Percentiles rank a stretch among this genome's conserved stretches.
Conservation (phyloP, 1,140 invertebrate genomes). For the Akabosia matsudoensis region DNA sequence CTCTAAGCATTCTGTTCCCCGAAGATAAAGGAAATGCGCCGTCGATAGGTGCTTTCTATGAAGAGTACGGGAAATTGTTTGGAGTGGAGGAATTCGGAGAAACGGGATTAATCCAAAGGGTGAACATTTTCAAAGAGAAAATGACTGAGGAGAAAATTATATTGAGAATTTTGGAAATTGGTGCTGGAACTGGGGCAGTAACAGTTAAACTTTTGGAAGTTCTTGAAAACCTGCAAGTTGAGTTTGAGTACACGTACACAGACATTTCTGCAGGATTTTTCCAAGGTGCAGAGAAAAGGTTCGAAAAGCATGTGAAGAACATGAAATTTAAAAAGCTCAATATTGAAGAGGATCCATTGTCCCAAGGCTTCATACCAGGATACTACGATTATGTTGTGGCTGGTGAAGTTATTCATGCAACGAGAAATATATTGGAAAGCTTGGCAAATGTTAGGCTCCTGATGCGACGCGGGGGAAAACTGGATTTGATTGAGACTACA, state of each 20-base stretch:
- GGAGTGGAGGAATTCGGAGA: neutral
- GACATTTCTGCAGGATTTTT: slow-evolving; percentile 33
- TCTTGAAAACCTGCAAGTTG: neutral
- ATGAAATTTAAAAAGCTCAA: slow-evolving; percentile 6
- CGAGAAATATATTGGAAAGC: slow-evolving; percentile 7
- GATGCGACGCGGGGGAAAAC: neutral
- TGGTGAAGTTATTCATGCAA: slow-evolving; percentile 31
- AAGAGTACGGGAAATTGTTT: neutral
- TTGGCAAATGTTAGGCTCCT: slow-evolving; percentile 10
- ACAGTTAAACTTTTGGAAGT: neutral
- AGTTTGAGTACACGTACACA: neutral
- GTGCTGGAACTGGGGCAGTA: slow-evolving; percentile 19
- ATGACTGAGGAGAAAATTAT: neutral
- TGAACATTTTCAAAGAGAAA: neutral
- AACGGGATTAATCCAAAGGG: neutral
- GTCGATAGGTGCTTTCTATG: neutral
- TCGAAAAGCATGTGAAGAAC: slow-evolving; percentile 4
- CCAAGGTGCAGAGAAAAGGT: neutral
- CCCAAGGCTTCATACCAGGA: slow-evolving; percentile 28
- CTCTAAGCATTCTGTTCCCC: neutral
- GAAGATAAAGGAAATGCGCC: neutral
- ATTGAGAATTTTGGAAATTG: slow-evolving; percentile 22
- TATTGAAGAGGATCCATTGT: slow-evolving; percentile 30
- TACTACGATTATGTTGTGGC: slow-evolving; percentile 30
- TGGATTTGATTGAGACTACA: neutral